A percentile compares a stretch with the other conserved stretches of the same genome.
These are phyloP conservation scores for Achatina immaculata DNA, from an alignment of 1,140 invertebrate species.

Conservation along the genomic window DNA sequence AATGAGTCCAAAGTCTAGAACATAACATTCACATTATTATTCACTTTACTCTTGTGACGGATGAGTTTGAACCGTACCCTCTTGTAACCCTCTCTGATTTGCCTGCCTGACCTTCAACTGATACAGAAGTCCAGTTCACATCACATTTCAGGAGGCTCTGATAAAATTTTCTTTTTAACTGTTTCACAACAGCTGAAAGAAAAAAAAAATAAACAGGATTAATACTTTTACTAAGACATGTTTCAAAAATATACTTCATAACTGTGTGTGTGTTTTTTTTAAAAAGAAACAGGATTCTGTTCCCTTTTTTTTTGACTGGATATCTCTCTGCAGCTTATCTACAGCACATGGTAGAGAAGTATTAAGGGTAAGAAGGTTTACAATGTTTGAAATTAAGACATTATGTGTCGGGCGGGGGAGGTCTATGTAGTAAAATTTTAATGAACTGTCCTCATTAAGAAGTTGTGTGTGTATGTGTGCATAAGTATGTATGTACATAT, in stretches of 20 bases:
- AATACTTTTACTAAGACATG: not conserved
- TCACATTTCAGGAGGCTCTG: conserved; percentile 47
- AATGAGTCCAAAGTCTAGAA: not conserved
- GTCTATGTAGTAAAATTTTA: too few species aligned
- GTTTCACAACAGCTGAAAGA: conserved; percentile 79
- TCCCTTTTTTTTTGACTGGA: not conserved
- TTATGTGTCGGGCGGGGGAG: too few species aligned
- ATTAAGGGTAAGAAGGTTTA: too few species aligned
- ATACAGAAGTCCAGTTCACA: conserved; percentile 52
- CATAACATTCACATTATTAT: not conserved
- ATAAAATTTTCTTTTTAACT: conserved; percentile 77
- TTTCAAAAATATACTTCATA: not conserved
- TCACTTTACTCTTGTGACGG: not conserved
- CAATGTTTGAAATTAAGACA: too few species aligned
- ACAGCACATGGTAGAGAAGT: not conserved
- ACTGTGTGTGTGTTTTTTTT: not conserved
- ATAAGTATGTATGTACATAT: too few species aligned
- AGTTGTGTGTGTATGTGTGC: too few species aligned
- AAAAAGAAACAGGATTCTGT: not conserved
- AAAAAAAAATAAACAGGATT: not conserved
- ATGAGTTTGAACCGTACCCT: conserved; percentile 21
- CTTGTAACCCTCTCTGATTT: conserved; percentile 29
- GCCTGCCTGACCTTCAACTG: conserved; percentile 42
- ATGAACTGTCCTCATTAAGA: too few species aligned
- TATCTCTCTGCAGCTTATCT: not conserved